Base-by-base conservation (phyloP, 2,888 invertebrate genomes). In the Tanaodytes sp. region DNA sequence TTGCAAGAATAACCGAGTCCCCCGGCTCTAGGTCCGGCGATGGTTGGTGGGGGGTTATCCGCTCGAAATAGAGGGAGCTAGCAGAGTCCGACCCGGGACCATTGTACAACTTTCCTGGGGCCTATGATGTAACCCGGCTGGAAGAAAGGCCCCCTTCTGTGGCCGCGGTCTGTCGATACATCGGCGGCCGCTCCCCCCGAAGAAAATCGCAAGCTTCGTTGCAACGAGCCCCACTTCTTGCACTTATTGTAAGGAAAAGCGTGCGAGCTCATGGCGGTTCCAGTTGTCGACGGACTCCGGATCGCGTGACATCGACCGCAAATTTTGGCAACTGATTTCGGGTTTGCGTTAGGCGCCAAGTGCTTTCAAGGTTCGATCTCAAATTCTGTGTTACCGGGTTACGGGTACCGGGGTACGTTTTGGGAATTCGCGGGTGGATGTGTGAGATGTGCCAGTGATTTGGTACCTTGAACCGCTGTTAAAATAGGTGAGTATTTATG, bases 251-350 rank as follows among this genome's bases (percentile, higher is more conserved):
- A 75, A 67, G 76, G 71, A 73, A 78, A 76, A 73, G 72, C 54
- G 54, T 43, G 64, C 40, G 57, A 37, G 52, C 59, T 48, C 36
- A 75, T 74, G 72, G 57, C 67, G 72, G 77, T 64, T 71, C 73
- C 79, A 80, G 80, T 80, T 78, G 73, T 71, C 71, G 73, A 73
- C 68, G 72, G 73, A 75, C 77, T 73, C 66, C 74, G 77, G 73
- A 68, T 75, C 76, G 76, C 72, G 73, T 73, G 74, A 71, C 71
- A 77, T 67, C 70, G 66, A 43, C 36, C 51, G n/a, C n/a, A n/a
- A n/a, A n/a, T n/a, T n/a, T n/a, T n/a, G n/a, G n/a, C n/a, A n/a
- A n/a, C n/a, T n/a, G n/a, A n/a, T n/a, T n/a, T n/a, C n/a, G n/a
- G n/a, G n/a, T n/a, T n/a, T n/a, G n/a, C n/a, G n/a, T n/a, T n/a